phyloP scores from a whole-genome alignment of 2,888 invertebrate species.

The Eurytoma californica region DNA sequence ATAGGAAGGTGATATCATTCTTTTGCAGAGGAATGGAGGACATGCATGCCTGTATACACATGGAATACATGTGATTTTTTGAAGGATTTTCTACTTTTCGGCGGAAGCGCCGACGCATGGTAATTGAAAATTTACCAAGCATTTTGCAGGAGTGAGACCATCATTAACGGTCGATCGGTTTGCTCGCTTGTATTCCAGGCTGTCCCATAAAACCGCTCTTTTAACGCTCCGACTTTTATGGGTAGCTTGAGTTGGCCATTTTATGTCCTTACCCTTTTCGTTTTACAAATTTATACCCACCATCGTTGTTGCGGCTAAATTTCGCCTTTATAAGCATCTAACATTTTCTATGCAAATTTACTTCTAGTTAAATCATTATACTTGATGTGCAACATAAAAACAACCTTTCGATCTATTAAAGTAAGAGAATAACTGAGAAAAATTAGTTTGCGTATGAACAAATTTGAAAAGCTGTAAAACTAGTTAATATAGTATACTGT shows the following conservation, averaged over 20 bases:
- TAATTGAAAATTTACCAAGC: conserved; percentile 78
- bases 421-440: too few species aligned
- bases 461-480: too few species aligned
- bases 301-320: conserved; percentile 82
- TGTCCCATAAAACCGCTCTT: conserved; percentile 40
- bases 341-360: background rate
- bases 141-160: conserved; percentile 71
- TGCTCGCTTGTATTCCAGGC: conserved; percentile 78
- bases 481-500: too few species aligned
- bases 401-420: too few species aligned
- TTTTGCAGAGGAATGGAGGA: background rate
- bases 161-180: conserved; percentile 80
- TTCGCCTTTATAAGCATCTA: background rate
- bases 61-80: too few species aligned
- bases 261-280: conserved; percentile 60
- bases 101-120: conserved; percentile 82
- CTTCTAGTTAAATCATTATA: too few species aligned
- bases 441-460: too few species aligned
- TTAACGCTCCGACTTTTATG: conserved; percentile 49
- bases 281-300: conserved; percentile 83
- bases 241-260: conserved; percentile 57
- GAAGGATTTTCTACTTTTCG: conserved; percentile 80
- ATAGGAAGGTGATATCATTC: too few species aligned
- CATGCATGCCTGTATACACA: too few species aligned
- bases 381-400: too few species aligned